A percentile compares a stretch with the other conserved stretches of the same genome.
These are phyloP conservation scores for Reticulitermes lucifugus DNA, from an alignment of 2,888 invertebrate genomes.

Conservation along the genomic window DNA sequence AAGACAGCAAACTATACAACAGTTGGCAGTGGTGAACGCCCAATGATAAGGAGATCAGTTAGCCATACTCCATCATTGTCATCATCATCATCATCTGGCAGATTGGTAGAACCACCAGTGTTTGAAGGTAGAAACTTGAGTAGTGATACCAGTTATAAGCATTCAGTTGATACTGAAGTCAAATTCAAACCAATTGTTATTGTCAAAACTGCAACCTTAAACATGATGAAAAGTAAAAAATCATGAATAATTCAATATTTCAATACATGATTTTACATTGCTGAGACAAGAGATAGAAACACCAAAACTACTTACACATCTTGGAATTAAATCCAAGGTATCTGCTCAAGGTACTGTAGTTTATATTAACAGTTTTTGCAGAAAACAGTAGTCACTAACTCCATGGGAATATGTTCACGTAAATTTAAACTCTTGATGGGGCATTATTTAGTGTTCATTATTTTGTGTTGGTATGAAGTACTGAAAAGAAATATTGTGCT, in stretches of 20 bases:
- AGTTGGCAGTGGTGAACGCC: background rate
- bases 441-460: conserved; percentile 16
- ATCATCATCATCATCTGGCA: background rate
- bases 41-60: background rate
- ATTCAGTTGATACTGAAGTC: background rate
- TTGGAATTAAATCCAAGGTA: background rate
- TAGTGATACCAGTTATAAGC: background rate
- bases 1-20: background rate
- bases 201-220: conserved; percentile 35
- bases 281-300: background rate
- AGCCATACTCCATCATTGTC: background rate
- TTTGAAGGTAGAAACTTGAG: conserved; percentile 17
- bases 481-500: background rate
- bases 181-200: conserved; percentile 36
- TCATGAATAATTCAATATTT: background rate
- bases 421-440: conserved; percentile 18
- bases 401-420: background rate
- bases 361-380: conserved; percentile 5
- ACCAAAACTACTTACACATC: background rate
- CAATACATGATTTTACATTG: background rate
- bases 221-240: conserved; percentile 17
- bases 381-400: conserved; percentile 2
- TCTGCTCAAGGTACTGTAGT: conserved; percentile 2
- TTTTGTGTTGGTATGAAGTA: background rate
- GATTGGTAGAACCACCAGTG: background rate